Evolutionary conservation across 1,140 invertebrate species (phyloP).

Genomic region (Globodera rostochiensis): DNA sequence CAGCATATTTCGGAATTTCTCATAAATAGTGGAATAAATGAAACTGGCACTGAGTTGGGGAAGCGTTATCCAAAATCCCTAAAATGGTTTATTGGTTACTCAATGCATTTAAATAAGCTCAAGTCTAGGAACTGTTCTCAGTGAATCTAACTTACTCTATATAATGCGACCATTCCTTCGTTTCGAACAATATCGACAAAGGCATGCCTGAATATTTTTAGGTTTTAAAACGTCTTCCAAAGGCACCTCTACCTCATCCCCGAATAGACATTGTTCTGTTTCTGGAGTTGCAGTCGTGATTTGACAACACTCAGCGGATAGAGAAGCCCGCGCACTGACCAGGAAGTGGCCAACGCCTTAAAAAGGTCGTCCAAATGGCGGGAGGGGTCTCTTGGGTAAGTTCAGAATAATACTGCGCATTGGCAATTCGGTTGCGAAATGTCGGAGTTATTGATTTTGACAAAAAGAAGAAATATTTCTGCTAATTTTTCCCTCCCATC

Average conservation of each 20-base stretch:
- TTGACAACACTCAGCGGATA: conserved; percentile 96
- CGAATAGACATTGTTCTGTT: conserved; percentile 63
- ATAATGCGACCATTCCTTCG: conserved; percentile 86
- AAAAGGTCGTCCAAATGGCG: too few species aligned
- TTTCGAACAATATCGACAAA: conserved; percentile 81
- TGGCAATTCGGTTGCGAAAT: too few species aligned
- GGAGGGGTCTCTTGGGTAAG: too few species aligned
- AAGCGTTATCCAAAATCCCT: conserved; percentile 66
- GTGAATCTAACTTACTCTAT: conserved; percentile 71
- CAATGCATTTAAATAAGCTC: conserved; percentile 6
- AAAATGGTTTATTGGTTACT: conserved; percentile 18
- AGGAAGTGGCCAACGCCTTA: conserved; percentile 79
- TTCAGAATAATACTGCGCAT: too few species aligned
- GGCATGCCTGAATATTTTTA: conserved; percentile 84
- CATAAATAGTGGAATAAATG: conserved; percentile 91
- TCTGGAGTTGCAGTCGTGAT: conserved; percentile 81
- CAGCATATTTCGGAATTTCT: conserved; percentile 82
- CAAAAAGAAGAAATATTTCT: too few species aligned
- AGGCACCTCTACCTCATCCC: conserved; percentile 71
- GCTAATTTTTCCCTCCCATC: too few species aligned
- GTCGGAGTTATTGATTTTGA: too few species aligned
- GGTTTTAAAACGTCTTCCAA: conserved; percentile 70
- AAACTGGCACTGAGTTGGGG: conserved; percentile 64
- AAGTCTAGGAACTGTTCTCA: too few species aligned
- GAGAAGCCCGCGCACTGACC: conserved; percentile 82